Percentiles rank a stretch among this genome's conserved stretches.
phyloP scores from a whole-genome alignment of 2,888 invertebrate genomes.

The Trisateles emortualis region DNA sequence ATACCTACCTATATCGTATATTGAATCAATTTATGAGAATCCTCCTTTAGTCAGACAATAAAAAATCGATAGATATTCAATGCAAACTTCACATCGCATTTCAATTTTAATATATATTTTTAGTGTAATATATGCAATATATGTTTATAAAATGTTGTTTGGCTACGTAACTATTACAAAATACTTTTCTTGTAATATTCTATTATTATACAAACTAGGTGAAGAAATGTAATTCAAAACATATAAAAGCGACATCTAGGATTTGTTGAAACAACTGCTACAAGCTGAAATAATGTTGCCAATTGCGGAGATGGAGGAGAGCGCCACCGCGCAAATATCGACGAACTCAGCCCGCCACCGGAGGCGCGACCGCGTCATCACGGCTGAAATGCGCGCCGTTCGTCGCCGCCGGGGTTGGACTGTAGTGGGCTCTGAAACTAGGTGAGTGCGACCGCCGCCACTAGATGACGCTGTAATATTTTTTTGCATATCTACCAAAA shows the following conservation, averaged over 20 bases:
- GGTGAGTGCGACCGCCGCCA: slow-evolving; percentile 79
- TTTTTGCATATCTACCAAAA: not conserved
- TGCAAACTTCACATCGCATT: too few relatives aligned
- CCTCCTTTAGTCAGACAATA: too few relatives aligned
- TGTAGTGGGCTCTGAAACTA: slow-evolving; percentile 91
- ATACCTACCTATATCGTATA: too few relatives aligned
- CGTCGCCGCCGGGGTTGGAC: slow-evolving; percentile 91
- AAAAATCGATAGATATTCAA: too few relatives aligned
- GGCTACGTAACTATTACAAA: slow-evolving; percentile 19
- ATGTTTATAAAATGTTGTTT: slow-evolving; percentile 19
- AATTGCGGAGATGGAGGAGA: slow-evolving; percentile 77
- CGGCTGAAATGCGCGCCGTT: slow-evolving; percentile 80
- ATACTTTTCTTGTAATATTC: slow-evolving; percentile 18
- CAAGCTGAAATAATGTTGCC: slow-evolving; percentile 67
- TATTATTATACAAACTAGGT: not conserved
- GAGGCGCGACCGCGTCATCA: slow-evolving; percentile 75
- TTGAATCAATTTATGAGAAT: too few relatives aligned
- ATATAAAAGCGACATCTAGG: slow-evolving; percentile 60
- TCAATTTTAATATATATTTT: too few relatives aligned
- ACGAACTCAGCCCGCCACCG: slow-evolving; percentile 69
- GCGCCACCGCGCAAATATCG: slow-evolving; percentile 66
- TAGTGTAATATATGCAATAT: too few relatives aligned
- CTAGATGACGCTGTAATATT: slow-evolving; percentile 67
- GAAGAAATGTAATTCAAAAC: slow-evolving; percentile 13
- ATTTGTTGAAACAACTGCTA: slow-evolving; percentile 32